Base-by-base conservation (phyloP, 2,113 vertebrate genomes). In the Eubucco bourcierii region DNA sequence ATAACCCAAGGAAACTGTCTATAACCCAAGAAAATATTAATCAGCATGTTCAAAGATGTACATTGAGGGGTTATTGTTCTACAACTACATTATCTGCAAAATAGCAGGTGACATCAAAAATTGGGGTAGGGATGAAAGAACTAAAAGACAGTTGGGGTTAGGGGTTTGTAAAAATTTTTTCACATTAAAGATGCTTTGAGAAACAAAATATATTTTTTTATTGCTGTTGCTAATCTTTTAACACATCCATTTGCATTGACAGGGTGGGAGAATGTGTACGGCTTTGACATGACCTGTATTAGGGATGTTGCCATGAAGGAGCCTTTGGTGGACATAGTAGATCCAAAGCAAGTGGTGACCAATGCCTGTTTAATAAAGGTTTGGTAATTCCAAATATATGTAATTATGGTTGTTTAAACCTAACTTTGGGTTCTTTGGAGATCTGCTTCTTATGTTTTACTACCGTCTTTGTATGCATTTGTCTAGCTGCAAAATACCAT, bases 181-280 rank as follows among this genome's bases (percentile, higher is more conserved):
- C 21, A 60, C 37, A 71, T 76, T 4, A 76, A 87, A 95, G 74
- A 59, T 58, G 47, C 19, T 58, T 90, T 89, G 61, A 85, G 78
- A 92, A 83, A 34, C 9, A 59, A 80, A 84, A 75, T 15, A 8
- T 47, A 41, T 37, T 55, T 46, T 56, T 39, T 82, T 10, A 52
- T 85, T 75, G 24, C 76, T 79, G 25, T 28, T 88, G 56, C 78
- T 95, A 63, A 94, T 71, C 34, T 85, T 85, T 55, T 96, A 77
- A 95, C 8, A n/a, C 46, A 52, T 90, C 7, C 9, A 28, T 96
- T 96, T 97, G 34, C 90, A 67, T 90, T 95, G 63, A 66, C 97
- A 99, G 99, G 99, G 99, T 99, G 99, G 99, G 99, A 99, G 97
- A 99, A 99, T 10, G 99, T 99, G 66, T 99, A 99, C 39, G 99